These are phyloP conservation scores for Rhinolophus ferrumequinum DNA, from an alignment of 2,113 vertebrate species.

Conservation along the genomic window DNA sequence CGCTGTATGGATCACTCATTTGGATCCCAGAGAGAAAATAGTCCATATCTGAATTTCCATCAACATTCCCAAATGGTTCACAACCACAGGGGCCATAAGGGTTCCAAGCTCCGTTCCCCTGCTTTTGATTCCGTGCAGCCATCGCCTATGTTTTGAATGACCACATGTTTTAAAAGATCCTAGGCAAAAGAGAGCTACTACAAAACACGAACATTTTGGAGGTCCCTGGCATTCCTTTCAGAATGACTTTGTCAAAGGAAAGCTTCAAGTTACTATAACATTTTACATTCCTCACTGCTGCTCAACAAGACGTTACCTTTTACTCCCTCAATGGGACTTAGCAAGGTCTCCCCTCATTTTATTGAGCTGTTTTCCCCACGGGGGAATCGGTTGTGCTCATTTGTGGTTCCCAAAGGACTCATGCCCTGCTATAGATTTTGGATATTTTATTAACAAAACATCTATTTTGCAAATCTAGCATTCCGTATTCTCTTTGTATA, in stretches of 20 bases:
- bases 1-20: not conserved
- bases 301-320: constrained; percentile 1
- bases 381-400: not conserved
- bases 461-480: constrained; percentile 53
- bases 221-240: not conserved
- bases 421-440: constrained; percentile 14
- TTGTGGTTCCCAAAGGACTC: constrained; percentile 38
- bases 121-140: not conserved
- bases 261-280: constrained; percentile 3
- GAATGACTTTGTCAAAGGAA: constrained; percentile 32
- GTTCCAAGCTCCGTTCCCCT: not conserved
- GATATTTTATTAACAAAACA: constrained; percentile 50
- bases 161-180: not conserved
- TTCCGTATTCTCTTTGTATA: not conserved
- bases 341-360: not conserved
- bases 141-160: constrained; percentile 42
- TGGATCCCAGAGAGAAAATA: not conserved
- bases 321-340: not conserved
- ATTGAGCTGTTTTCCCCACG: not conserved
- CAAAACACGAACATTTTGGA: not conserved
- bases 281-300: not conserved
- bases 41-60: constrained; percentile 25
- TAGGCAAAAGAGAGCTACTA: constrained; percentile 28
- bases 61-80: not conserved
- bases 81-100: not conserved